A percentile compares a stretch with the other conserved stretches of the same genome.
These are phyloP conservation scores for Lophius piscatorius DNA, from an alignment of 2,113 vertebrate species.

Conservation along the genomic window DNA sequence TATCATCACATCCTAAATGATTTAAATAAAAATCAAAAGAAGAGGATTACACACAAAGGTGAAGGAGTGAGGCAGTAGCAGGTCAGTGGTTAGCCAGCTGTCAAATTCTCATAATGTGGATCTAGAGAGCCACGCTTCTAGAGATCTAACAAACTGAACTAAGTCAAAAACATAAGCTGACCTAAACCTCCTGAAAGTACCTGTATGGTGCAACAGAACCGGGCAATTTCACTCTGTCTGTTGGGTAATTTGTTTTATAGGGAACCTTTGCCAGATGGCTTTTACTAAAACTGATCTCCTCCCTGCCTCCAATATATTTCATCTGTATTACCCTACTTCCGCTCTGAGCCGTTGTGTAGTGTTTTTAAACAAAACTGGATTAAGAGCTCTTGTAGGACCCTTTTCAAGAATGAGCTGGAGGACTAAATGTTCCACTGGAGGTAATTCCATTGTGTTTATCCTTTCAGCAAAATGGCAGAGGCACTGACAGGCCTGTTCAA, in stretches of 20 bases:
- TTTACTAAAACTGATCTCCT: conserved; percentile 42
- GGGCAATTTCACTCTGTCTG: conserved; percentile 41
- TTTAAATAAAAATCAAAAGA: no score
- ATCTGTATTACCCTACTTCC: conserved; percentile 48
- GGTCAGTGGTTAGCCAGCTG: no score
- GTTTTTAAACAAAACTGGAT: conserved; percentile 53
- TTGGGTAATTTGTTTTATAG: conserved; percentile 34
- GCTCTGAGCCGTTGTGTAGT: conserved; percentile 48
- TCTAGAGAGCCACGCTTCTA: no score
- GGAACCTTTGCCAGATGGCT: conserved; percentile 39
- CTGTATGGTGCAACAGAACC: no score
- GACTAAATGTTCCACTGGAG: conserved; percentile 43
- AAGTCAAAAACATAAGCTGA: no score
- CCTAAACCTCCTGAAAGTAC: no score
- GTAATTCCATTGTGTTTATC: conserved; percentile 50
- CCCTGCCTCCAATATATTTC: conserved; percentile 49
- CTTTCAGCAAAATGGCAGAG: conserved; percentile 49
- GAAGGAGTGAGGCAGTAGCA: no score
- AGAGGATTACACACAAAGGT: no score
- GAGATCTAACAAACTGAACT: no score
- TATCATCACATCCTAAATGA: no score
- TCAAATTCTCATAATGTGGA: no score
- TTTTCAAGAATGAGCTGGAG: conserved; percentile 54
- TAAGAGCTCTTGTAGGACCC: conserved; percentile 47
- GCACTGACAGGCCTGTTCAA: conserved; percentile 28